Percentiles rank a stretch among this genome's conserved stretches.
These are phyloP conservation scores for Patella depressa DNA, from an alignment of 2,888 invertebrate species.

Conservation along the genomic window DNA sequence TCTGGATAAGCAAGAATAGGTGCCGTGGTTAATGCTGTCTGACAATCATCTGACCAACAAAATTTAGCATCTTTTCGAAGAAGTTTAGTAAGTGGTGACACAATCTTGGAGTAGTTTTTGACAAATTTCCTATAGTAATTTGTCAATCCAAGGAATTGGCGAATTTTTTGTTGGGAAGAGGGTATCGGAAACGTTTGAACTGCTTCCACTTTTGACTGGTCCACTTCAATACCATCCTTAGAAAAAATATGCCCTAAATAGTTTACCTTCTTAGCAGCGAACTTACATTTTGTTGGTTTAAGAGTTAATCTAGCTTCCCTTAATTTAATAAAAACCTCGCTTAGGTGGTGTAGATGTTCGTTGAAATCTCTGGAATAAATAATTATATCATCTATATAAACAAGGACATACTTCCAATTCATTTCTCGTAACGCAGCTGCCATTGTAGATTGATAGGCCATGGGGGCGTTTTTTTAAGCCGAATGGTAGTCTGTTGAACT, in stretches of 20 bases:
- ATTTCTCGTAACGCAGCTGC: conserved; percentile 33
- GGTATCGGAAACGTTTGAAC: conserved; percentile 28
- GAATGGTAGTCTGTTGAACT: conserved; percentile 40
- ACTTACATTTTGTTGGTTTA: conserved; percentile 42
- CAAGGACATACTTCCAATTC: conserved; percentile 40
- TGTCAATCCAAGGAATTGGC: conserved; percentile 33
- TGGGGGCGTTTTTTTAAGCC: conserved; percentile 41
- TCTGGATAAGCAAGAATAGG: conserved; percentile 40
- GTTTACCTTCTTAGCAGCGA: conserved; percentile 32
- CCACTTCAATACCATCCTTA: conserved; percentile 35
- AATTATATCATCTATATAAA: conserved; percentile 46
- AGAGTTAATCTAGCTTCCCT: conserved; percentile 34
- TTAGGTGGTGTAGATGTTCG: conserved; percentile 34
- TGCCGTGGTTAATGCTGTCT: conserved; percentile 24
- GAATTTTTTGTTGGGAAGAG: conserved; percentile 29
- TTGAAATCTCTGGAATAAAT: conserved; percentile 34
- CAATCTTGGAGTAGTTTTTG: conserved; percentile 35
- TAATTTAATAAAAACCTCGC: conserved; percentile 33
- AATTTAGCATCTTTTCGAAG: conserved; percentile 34
- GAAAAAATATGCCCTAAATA: conserved; percentile 39
- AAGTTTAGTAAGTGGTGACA: conserved; percentile 34
- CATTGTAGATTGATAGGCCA: conserved; percentile 38
- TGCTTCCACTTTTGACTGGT: conserved; percentile 29
- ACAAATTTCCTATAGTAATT: conserved; percentile 40
- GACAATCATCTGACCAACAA: conserved; percentile 35